phyloP scores from a whole-genome alignment of 2,888 invertebrate genomes.

The Griposia aprilina region DNA sequence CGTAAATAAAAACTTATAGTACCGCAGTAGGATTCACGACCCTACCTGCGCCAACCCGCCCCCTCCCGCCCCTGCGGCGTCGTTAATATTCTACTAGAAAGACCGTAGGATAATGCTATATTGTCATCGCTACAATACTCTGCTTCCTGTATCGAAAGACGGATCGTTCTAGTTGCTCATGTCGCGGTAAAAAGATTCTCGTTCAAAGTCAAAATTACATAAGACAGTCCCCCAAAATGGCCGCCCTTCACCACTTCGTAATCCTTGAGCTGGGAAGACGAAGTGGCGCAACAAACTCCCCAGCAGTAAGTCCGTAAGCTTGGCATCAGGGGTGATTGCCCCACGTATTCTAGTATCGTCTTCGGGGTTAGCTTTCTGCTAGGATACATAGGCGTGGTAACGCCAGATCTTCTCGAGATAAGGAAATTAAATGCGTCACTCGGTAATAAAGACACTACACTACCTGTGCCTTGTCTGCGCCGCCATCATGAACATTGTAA shows the following conservation, averaged over 20 bases:
- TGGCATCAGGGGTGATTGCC: background rate
- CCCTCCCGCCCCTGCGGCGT: background rate
- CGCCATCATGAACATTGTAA: background rate
- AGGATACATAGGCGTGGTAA: background rate
- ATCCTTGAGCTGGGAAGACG: no score
- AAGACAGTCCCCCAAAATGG: no score
- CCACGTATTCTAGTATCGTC: background rate
- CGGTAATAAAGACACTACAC: conserved; percentile 5
- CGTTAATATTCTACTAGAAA: conserved; percentile 27
- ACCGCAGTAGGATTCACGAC: conserved; percentile 31
- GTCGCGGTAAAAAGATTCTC: background rate
- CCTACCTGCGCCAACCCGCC: background rate
- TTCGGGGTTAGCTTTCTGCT: background rate
- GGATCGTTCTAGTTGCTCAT: background rate
- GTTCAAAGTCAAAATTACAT: background rate
- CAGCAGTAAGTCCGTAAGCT: background rate
- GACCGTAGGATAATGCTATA: conserved; percentile 8
- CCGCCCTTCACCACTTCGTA: no score
- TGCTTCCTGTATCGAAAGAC: background rate
- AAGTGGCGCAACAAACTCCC: background rate
- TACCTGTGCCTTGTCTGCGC: background rate
- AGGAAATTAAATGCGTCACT: background rate
- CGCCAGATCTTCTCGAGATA: background rate
- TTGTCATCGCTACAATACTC: background rate
- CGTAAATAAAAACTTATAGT: conserved; percentile 33